Evolutionary conservation across 2,888 invertebrate genomes (phyloP), one percentile per base, ranked within the genome.

Genomic region (Spodoptera picta): DNA sequence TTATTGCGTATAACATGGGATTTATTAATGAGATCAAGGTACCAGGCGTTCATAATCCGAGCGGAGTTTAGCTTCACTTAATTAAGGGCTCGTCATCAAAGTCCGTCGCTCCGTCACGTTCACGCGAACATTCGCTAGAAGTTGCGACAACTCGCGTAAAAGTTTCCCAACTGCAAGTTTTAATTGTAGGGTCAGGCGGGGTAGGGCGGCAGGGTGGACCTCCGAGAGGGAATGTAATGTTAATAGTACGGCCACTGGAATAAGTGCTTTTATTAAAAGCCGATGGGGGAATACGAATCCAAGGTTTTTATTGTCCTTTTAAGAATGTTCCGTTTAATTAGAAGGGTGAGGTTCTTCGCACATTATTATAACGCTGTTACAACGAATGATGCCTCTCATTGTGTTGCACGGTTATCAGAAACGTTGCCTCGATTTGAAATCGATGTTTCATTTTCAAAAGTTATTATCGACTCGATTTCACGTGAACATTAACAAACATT

Each of bases 141-240:
- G 71, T 80, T 69, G 60, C 43, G 56, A 55, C 53, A 75, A 76
- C 76, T 76, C 60, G 58, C 64, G 73, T 68, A 75, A 73, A 79
- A 79, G 77, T 81, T 75, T 63, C 52, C 61, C 52, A 61, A 71
- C 69, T 83, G 80, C 74, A 83, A 85, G 83, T 85, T 86, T 85
- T 86, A 85, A 86, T 86, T 84, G 81, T 74, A 58, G 69, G 77
- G 69, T 65, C 63, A 57, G 72, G 56, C 27, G 11, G 47, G 36
- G 36, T 7, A 9, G 36, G 36, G 36, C 36, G 9, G 36, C 36
- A 9, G 36, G 36, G 36, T 7, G 36, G 53, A 54, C 14, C 49
- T 52, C 60, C 51, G 53, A 27, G 73, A 65, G 73, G 52, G 31
- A 59, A 65, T 42, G 48, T 43, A 62, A 69, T 59, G 59, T 45